Evolutionary conservation across 2,888 invertebrate species (phyloP).

Genomic region (Diplazon laetatorius): DNA sequence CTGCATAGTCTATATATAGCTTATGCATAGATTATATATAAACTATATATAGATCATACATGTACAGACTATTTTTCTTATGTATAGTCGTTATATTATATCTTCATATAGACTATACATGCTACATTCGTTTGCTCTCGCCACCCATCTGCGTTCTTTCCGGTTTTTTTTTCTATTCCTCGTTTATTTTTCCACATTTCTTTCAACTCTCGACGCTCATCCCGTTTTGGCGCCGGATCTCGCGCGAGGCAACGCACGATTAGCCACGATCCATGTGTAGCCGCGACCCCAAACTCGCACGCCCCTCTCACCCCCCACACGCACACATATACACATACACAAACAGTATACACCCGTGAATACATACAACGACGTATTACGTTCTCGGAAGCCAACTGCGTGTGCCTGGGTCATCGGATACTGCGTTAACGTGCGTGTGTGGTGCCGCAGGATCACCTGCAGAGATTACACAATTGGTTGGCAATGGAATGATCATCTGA

Average conservation of each 20-base stretch:
- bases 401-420: neutral
- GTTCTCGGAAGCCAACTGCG: neutral
- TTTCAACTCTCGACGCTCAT: conserved; percentile 12
- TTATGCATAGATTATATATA: no score
- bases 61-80: no score
- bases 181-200: neutral
- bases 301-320: neutral
- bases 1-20: no score
- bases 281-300: no score
- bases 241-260: conserved; percentile 13
- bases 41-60: no score
- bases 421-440: neutral
- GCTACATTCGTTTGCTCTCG: conserved; percentile 18
- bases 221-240: neutral
- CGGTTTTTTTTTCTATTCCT: neutral
- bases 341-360: no score
- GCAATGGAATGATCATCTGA: neutral
- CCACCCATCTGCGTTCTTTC: no score
- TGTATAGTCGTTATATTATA: no score
- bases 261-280: neutral
- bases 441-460: neutral
- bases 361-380: neutral
- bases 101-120: no score
- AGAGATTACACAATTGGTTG: neutral
- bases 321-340: no score